These are phyloP conservation scores for Danaus chrysippus DNA, from an alignment of 2,888 invertebrate species.

Conservation along the genomic window DNA sequence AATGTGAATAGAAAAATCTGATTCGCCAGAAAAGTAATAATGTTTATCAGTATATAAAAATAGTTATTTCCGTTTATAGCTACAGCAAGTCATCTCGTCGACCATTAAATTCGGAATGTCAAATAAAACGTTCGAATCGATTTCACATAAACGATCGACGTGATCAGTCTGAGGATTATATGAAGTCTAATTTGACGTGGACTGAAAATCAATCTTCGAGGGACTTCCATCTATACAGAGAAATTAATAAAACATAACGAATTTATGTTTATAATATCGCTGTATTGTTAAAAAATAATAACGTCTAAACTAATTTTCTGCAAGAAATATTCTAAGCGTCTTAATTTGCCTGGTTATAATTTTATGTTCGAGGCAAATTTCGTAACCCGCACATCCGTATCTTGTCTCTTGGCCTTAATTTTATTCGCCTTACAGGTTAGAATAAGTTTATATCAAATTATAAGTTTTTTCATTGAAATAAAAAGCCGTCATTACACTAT, in stretches of 20 bases:
- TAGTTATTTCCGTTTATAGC: slow-evolving; percentile 73
- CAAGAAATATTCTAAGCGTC: background rate
- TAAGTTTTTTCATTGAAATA: too few relatives aligned
- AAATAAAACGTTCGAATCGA: slow-evolving; percentile 74
- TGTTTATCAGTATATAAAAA: slow-evolving; percentile 72
- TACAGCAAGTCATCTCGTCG: slow-evolving; percentile 68
- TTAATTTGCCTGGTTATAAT: too few relatives aligned
- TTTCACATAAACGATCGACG: slow-evolving; percentile 76
- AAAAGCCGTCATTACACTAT: too few relatives aligned
- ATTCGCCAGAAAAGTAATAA: slow-evolving; percentile 43
- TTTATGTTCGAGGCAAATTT: too few relatives aligned
- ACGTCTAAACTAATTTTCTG: background rate
- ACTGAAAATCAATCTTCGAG: slow-evolving; percentile 42
- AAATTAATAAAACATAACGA: background rate
- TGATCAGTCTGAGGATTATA: slow-evolving; percentile 58
- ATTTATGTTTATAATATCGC: background rate
- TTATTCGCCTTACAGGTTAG: too few relatives aligned
- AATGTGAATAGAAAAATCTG: slow-evolving; percentile 14
- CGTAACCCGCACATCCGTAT: too few relatives aligned
- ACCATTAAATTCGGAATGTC: slow-evolving; percentile 75
- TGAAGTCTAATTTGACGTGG: slow-evolving; percentile 59
- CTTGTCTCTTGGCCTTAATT: too few relatives aligned
- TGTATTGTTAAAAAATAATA: background rate
- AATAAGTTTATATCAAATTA: too few relatives aligned
- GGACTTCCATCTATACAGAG: slow-evolving; percentile 3